Conservation (phyloP, 2,888 invertebrate species). For the Hesperia comma region DNA sequence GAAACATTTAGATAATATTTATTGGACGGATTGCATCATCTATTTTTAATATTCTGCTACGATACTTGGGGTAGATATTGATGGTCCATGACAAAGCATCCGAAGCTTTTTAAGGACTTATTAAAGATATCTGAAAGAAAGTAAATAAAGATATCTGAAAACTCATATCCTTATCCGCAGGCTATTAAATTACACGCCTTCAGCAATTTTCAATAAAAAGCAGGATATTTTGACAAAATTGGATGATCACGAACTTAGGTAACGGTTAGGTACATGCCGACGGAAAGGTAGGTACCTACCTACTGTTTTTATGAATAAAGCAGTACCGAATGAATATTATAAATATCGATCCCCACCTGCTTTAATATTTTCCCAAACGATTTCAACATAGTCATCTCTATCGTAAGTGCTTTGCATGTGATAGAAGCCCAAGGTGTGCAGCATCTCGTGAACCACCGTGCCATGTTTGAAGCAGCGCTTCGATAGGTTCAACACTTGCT, state of each 20-base stretch:
- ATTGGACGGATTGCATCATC: not conserved
- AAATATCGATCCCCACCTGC: constrained; percentile 65
- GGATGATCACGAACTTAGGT: too few relatives aligned
- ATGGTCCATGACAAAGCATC: too few relatives aligned
- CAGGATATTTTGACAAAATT: too few relatives aligned
- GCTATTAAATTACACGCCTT: too few relatives aligned
- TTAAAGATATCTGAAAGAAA: too few relatives aligned
- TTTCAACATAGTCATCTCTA: constrained; percentile 89
- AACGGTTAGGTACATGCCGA: too few relatives aligned
- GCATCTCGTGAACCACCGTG: constrained; percentile 89
- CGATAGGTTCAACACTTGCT: constrained; percentile 80
- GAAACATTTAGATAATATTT: constrained; percentile 14
- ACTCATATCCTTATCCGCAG: too few relatives aligned
- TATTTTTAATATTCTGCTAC: constrained; percentile 5
- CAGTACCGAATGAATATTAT: too few relatives aligned
- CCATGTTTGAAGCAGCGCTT: constrained; percentile 85
- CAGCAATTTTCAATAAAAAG: too few relatives aligned
- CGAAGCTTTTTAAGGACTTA: not conserved
- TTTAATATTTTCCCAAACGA: constrained; percentile 89
- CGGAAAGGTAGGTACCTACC: too few relatives aligned
- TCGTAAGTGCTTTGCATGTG: constrained; percentile 92
- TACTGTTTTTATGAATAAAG: too few relatives aligned
- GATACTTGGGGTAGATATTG: not conserved
- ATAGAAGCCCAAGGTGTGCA: constrained; percentile 92
- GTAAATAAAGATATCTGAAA: too few relatives aligned